Evolutionary conservation across 2,113 vertebrate species (phyloP).

Genomic region (Irena cyanogastra): DNA sequence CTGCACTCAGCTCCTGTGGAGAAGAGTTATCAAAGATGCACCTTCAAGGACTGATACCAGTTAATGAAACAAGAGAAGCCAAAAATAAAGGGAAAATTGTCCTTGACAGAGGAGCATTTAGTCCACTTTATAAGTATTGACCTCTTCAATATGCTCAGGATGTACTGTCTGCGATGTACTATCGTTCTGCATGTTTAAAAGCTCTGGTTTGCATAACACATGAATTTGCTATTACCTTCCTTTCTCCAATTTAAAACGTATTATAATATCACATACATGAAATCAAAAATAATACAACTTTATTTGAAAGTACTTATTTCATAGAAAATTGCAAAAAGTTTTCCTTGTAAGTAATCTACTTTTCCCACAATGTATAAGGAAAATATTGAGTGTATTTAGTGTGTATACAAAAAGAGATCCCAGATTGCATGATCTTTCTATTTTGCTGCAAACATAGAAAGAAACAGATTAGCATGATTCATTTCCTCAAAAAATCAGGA

Average conservation of each 20-base stretch:
- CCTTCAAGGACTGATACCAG: background rate
- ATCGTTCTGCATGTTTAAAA: background rate
- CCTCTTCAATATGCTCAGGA: no score
- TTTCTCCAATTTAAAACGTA: background rate
- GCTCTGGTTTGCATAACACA: background rate
- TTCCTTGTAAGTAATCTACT: background rate
- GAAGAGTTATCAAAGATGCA: background rate
- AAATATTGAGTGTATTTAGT: background rate
- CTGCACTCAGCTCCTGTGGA: fast-evolving
- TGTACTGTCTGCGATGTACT: no score
- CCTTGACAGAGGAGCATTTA: background rate
- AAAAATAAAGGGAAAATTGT: background rate
- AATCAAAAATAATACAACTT: background rate
- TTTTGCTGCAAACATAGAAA: background rate
- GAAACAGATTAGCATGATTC: background rate
- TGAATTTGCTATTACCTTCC: background rate
- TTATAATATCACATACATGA: background rate
- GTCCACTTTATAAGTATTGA: background rate
- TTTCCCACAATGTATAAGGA: background rate
- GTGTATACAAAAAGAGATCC: background rate
- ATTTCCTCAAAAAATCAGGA: background rate
- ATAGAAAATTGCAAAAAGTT: background rate
- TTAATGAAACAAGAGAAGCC: background rate
- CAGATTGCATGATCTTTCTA: background rate
- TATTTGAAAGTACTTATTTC: background rate